A percentile compares a stretch with the other conserved stretches of the same genome.
These are phyloP conservation scores for Zaprionus obscuricornis DNA, from an alignment of 2,888 invertebrate species.

Conservation along the genomic window DNA sequence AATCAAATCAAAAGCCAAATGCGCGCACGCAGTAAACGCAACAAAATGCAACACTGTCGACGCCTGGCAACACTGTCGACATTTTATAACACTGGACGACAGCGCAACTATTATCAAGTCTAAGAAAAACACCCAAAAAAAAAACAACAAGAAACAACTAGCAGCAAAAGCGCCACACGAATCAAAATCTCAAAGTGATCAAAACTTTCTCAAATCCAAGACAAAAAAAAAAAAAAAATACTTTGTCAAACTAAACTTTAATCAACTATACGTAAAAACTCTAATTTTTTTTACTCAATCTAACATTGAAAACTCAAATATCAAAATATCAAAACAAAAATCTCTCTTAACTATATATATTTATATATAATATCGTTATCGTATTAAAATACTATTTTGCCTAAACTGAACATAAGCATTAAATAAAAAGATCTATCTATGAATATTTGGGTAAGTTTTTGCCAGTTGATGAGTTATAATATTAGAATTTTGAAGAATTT, in stretches of 20 bases:
- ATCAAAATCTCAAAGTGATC: conserved; percentile 25
- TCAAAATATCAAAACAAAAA: conserved; percentile 15
- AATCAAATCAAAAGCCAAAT: conserved; percentile 60
- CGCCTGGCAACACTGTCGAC: conserved; percentile 61
- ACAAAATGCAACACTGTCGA: conserved; percentile 72
- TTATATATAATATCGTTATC: conserved; percentile 32
- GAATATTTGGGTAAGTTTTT: conserved; percentile 84
- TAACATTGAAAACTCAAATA: conserved; percentile 9
- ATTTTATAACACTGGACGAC: conserved; percentile 54
- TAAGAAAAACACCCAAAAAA: conserved; percentile 14
- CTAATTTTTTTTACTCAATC: conserved; percentile 13
- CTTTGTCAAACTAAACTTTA: conserved; percentile 5
- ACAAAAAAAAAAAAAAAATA: conserved; percentile 5
- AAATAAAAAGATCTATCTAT: conserved; percentile 76
- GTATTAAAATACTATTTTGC: conserved; percentile 37
- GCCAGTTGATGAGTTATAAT: neutral
- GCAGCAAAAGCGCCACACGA: no score
- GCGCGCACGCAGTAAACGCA: conserved; percentile 69
- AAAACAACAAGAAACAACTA: no score
- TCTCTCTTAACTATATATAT: conserved; percentile 16
- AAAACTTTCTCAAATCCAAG: conserved; percentile 21
- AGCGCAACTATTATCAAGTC: conserved; percentile 49
- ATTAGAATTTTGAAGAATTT: no score
- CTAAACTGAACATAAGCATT: conserved; percentile 39
- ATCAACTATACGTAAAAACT: conserved; percentile 34